Conservation (phyloP, 2,797 vertebrate genomes). For the Sebastolobus altivelis region DNA sequence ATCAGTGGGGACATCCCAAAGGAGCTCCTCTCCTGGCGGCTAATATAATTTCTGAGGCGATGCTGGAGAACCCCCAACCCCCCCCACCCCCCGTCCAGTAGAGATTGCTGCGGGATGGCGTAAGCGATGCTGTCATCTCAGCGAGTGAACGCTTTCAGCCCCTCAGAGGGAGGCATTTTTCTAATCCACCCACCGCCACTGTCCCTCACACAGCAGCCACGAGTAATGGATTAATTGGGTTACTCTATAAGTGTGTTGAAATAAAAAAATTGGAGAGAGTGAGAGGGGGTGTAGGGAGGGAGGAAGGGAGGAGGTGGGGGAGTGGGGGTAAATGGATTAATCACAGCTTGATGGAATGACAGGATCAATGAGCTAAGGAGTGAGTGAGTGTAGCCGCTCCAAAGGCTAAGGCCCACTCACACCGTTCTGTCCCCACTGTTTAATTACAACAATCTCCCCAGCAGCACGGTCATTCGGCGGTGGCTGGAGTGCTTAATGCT, state of each 20-base stretch:
- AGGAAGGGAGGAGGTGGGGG: slow-evolving; percentile 23
- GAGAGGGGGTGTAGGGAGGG: slow-evolving; percentile 31
- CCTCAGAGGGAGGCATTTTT: slow-evolving; percentile 72
- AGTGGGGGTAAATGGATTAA: slow-evolving; percentile 87
- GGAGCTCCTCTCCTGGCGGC: slow-evolving; percentile 74
- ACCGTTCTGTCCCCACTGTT: slow-evolving; percentile 76
- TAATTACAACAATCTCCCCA: slow-evolving; percentile 84
- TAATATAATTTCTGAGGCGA: slow-evolving; percentile 81
- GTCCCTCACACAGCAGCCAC: slow-evolving; percentile 74
- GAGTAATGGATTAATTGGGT: slow-evolving; percentile 88
- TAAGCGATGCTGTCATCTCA: slow-evolving; percentile 73
- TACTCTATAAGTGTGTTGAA: slow-evolving; percentile 83
- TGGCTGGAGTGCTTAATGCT: slow-evolving; percentile 80
- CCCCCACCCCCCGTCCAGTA: slow-evolving; percentile 10
- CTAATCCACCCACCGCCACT: slow-evolving; percentile 80
- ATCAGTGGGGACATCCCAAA: slow-evolving; percentile 72
- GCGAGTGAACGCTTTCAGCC: slow-evolving; percentile 72
- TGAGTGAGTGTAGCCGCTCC: slow-evolving; percentile 74
- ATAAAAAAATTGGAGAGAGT: slow-evolving; percentile 71
- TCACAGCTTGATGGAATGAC: slow-evolving; percentile 86
- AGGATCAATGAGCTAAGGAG: slow-evolving; percentile 85
- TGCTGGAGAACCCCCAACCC: slow-evolving; percentile 38
- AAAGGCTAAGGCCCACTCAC: slow-evolving; percentile 76
- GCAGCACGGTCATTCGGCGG: slow-evolving; percentile 77
- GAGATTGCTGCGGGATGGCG: slow-evolving; percentile 55